phyloP scores from a whole-genome alignment of 2,113 vertebrate species.

The Copsychus sechellarum region DNA sequence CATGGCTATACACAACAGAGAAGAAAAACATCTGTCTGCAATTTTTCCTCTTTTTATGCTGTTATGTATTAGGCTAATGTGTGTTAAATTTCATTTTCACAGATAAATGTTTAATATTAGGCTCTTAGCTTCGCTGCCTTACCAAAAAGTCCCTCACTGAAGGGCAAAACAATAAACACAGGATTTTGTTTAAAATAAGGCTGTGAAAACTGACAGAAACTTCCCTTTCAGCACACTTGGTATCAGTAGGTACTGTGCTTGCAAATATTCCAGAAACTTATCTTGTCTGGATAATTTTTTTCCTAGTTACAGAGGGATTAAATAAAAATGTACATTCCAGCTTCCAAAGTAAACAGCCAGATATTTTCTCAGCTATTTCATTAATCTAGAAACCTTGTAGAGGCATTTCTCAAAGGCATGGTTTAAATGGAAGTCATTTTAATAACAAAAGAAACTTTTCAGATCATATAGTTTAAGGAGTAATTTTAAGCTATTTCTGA shows the following conservation, averaged over 20 bases:
- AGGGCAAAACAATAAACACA: not conserved
- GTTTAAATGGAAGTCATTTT: conserved; percentile 8
- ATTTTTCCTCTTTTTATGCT: not conserved
- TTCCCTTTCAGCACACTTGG: not conserved
- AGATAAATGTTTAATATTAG: not conserved
- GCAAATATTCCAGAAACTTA: not conserved
- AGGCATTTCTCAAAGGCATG: not conserved
- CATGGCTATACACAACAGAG: not conserved
- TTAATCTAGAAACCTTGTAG: not conserved
- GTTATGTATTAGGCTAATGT: not conserved
- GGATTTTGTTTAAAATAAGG: not conserved
- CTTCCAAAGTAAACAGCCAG: not conserved
- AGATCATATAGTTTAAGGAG: not conserved
- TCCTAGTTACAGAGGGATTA: not conserved
- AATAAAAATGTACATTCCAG: not conserved
- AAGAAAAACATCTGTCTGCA: not conserved
- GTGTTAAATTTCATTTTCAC: not conserved
- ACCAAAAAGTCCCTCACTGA: not conserved
- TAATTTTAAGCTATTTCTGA: not conserved
- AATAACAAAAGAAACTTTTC: not conserved
- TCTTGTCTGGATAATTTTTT: not conserved
- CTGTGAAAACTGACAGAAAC: not conserved
- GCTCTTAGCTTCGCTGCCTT: not conserved
- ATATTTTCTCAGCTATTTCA: not conserved
- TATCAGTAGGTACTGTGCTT: not conserved